Evolutionary conservation across 1,140 invertebrate genomes (phyloP), one percentile per base, ranked within the genome.

Genomic region (Diplogasteroides magnus): DNA sequence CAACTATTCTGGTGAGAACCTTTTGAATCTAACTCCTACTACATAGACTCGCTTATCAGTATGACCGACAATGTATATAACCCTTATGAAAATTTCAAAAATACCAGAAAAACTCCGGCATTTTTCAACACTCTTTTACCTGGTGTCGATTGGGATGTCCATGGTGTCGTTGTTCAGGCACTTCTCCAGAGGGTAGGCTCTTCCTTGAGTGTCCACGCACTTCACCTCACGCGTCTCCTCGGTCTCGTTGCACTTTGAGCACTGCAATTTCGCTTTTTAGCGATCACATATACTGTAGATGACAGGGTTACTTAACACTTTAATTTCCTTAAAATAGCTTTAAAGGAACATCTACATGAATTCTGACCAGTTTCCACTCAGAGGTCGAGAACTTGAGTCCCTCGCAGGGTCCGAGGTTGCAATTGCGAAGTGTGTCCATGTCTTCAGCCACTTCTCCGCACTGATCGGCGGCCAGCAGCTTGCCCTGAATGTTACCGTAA

Each of bases 361-460:
- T 48, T 19, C 89, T 89, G 86, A 94, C 92, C 68, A 91, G 91
- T 77, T 88, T 89, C 93, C 93, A 97, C 28, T 90, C 88, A 3
- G 91, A 90, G 0, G 88, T 86, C 31, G 94, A 87, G 91, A 93
- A 96, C 82, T 95, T 93, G 19, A 94, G 88, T 14, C 93, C 93
- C 64, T 91, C 91, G 79, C 93, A 96, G 3, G 92, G 91, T 58
- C 89, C 87, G 31, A 91, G 74, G 69, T 89, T 87, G 82, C 93
- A 95, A 55, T 84, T 63, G 77, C 89, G 87, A 73, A 90, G 88
- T 3, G 81, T 84, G 19, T 88, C 87, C 0, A 92, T 91, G 78
- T 90, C 90, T 37, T 79, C 76, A 55, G 89, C 87, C 1, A 76
- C 82, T 6, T 82, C 78, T 79, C 93, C 95, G 1, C 25, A 61